Percentiles rank a stretch among this genome's conserved stretches.
Conservation (phyloP, 2,113 vertebrate species). For the Gopherus evgoodei region DNA sequence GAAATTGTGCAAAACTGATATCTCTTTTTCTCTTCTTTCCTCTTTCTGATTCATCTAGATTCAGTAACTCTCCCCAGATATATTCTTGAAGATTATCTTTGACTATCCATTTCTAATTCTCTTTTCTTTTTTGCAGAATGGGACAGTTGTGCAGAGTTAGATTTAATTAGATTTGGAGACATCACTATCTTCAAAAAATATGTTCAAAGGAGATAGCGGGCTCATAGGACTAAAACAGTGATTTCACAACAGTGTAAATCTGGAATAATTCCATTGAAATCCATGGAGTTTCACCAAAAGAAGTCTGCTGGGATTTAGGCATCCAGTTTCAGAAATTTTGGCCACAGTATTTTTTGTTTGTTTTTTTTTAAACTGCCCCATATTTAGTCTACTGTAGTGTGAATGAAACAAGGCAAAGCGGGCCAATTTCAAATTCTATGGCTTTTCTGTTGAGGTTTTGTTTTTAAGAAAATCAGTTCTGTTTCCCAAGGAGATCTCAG, state of each 20-base stretch:
- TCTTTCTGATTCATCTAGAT: not conserved
- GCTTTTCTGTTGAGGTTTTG: not conserved
- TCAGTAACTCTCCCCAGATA: not conserved
- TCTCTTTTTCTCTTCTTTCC: not conserved
- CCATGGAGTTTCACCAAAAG: not conserved
- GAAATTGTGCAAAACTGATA: not conserved
- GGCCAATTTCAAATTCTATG: not conserved
- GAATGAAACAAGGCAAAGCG: not conserved
- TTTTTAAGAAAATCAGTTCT: not conserved
- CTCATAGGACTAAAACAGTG: not conserved
- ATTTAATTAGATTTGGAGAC: not conserved
- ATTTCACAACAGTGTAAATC: not conserved
- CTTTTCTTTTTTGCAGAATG: not conserved
- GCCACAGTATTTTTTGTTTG: not conserved
- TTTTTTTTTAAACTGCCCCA: not conserved
- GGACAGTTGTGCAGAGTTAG: not conserved
- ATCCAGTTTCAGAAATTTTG: not conserved
- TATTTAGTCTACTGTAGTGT: not conserved
- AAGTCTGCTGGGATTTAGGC: not conserved
- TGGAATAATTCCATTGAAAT: not conserved
- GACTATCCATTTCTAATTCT: not conserved
- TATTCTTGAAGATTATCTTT: not conserved
- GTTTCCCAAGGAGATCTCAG: not conserved
- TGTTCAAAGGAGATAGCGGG: not conserved
- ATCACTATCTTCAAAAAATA: not conserved